Base-by-base conservation (phyloP, 1,140 invertebrate species). In the Druon quercuslanigerum region DNA sequence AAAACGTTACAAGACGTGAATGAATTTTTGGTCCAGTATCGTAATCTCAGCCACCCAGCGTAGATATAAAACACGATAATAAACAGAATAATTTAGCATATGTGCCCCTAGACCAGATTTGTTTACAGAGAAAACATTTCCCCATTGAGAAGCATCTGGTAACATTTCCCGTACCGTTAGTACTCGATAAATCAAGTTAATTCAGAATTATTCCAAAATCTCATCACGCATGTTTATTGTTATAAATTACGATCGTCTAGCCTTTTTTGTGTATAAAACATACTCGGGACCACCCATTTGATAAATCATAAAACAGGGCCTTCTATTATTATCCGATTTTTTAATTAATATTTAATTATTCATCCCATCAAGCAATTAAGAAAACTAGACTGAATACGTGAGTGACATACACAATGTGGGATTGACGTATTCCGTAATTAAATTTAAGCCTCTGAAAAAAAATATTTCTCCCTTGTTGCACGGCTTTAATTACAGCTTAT, bases 121-220 rank as follows among this genome's bases (percentile, higher is more conserved):
- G 33, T 66, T 66, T 66, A 66, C n/a, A 16, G 14, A 66, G 60
- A 66, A 66, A 66, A 66, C 60, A 66, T 66, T 66, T 66, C n/a
- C 52, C 60, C 8, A 66, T 66, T 66, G 13, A 66, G 25, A 16
- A 40, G 60, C 25, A 14, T 66, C 60, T 66, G 60, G 25, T 66
- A 66, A 66, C 33, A 66, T 40, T 66, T 66, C 33, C 60, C 33
- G 33, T 5, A 66, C 25, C 25, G 60, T 66, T 66, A 40, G 13
- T 33, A 40, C 25, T 46, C 60, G 60, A 66, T 66, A 66, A 66
- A 66, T 66, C 60, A 66, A 66, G 16, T 66, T 66, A 66, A 66
- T 66, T 66, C 60, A n/a, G 25, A 66, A 66, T 66, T n/a, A 40
- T 66, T 66, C 25, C 6, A 66, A 33, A 33, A 11, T 46, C 40